phyloP scores from a whole-genome alignment of 2,113 vertebrate genomes.

The Cephalophus harveyi region DNA sequence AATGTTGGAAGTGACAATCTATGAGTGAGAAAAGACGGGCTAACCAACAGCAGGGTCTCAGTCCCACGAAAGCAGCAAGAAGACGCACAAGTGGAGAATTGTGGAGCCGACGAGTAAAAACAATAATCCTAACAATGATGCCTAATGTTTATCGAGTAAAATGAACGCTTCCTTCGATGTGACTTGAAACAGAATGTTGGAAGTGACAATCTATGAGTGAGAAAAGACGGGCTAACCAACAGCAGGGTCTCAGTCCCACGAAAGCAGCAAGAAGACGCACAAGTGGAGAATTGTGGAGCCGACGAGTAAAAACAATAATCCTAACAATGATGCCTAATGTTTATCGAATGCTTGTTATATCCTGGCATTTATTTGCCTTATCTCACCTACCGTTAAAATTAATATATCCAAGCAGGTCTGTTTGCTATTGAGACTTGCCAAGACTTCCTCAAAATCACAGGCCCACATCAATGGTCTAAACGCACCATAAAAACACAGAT shows the following conservation, averaged over 20 bases:
- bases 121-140: background rate
- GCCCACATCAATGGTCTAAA: background rate
- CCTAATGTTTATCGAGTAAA: background rate
- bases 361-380: background rate
- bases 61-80: background rate
- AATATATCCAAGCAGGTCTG: background rate
- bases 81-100: background rate
- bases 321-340: background rate
- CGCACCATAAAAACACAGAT: background rate
- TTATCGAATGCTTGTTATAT: background rate
- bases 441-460: background rate
- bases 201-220: constrained; percentile 17
- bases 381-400: background rate
- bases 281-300: background rate
- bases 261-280: too few species aligned
- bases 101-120: background rate
- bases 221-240: constrained; percentile 37
- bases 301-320: background rate
- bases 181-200: constrained; percentile 46
- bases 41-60: constrained; percentile 9
- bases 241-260: background rate
- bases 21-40: background rate
- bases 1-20: constrained; percentile 43
- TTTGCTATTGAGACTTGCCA: background rate
- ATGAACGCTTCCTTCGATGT: constrained; percentile 57